Evolutionary conservation across 2,113 vertebrate genomes (phyloP).

Genomic region (Cariama cristata): DNA sequence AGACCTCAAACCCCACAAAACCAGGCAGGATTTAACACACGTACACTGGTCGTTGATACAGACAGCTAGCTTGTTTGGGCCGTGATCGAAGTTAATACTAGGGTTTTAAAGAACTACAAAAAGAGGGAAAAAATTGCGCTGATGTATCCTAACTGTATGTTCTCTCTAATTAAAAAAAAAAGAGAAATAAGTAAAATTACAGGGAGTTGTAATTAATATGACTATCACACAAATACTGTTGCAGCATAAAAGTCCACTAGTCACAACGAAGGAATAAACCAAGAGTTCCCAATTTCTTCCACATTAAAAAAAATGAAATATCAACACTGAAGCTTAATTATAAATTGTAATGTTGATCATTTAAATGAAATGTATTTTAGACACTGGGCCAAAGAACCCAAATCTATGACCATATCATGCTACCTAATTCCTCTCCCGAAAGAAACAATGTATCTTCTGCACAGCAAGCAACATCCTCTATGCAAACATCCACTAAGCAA

Average conservation of each 20-base stretch:
- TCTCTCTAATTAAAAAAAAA: background rate
- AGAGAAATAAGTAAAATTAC: background rate
- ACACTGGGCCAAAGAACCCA: background rate
- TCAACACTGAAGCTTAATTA: background rate
- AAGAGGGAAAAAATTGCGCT: background rate
- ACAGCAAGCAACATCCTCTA: background rate
- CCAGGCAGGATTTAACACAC: background rate
- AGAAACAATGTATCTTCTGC: background rate
- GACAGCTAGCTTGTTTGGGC: background rate
- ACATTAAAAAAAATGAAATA: background rate
- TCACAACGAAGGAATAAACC: background rate
- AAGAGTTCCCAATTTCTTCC: background rate
- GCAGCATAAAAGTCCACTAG: background rate
- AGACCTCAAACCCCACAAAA: background rate
- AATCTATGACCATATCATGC: background rate
- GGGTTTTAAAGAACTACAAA: background rate
- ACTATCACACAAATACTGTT: background rate
- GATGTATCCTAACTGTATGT: background rate
- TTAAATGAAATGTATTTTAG: background rate
- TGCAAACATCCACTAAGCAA: background rate
- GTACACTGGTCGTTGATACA: fast-evolving
- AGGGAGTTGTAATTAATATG: background rate
- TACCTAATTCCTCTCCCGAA: background rate
- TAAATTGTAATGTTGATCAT: background rate
- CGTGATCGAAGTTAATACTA: background rate